A percentile compares a stretch with the other conserved stretches of the same genome.
Evolutionary conservation across 2,797 vertebrate species (phyloP).

Genomic region (Sebastes kiyomatsui): DNA sequence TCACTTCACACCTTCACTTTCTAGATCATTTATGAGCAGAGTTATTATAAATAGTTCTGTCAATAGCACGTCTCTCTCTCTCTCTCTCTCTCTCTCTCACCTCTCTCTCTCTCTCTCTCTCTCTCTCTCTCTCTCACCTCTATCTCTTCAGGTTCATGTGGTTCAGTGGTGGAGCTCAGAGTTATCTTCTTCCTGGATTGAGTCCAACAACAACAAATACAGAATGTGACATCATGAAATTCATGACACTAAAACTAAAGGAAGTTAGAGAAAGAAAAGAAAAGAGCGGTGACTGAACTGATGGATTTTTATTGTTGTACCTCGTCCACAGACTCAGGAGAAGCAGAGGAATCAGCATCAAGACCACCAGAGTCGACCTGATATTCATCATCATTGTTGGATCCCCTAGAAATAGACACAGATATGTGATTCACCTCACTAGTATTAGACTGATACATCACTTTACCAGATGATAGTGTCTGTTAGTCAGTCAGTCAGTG

Average conservation of each 20-base stretch:
- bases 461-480: too few relatives aligned
- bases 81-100: too few relatives aligned
- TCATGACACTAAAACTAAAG: not conserved
- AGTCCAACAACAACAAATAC: not conserved
- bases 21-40: too few relatives aligned
- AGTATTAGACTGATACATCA: too few relatives aligned
- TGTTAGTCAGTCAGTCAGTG: too few relatives aligned
- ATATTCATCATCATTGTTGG: not conserved
- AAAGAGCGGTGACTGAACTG: not conserved
- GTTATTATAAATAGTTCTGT: too few relatives aligned
- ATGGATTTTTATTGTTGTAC: not conserved
- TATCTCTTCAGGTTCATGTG: not conserved
- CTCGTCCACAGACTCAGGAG: not conserved
- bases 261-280: not conserved
- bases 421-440: too few relatives aligned
- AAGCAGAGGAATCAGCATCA: slow-evolving; percentile 4
- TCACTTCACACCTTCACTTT: too few relatives aligned
- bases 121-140: too few relatives aligned
- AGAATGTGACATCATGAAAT: not conserved
- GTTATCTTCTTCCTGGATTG: not conserved
- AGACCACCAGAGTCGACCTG: not conserved
- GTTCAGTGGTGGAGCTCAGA: not conserved
- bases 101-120: too few relatives aligned
- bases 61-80: too few relatives aligned
- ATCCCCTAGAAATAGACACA: not conserved